Base-by-base conservation (phyloP, 1,140 invertebrate genomes). In the Stegodyphus mimosarum region DNA sequence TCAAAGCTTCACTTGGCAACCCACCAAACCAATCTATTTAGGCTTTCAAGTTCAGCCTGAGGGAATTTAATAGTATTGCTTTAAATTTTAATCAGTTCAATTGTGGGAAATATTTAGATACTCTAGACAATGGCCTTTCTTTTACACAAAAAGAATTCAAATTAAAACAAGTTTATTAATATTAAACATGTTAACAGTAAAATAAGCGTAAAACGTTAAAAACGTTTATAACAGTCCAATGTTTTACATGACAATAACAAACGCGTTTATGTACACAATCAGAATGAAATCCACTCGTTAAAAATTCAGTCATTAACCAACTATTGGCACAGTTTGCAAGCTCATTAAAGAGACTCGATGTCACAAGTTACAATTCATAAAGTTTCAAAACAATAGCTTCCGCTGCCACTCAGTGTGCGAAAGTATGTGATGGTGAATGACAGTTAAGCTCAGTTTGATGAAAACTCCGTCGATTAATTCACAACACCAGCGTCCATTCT, bases 241-340 rank as follows among this genome's bases (percentile, higher is more conserved):
- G 6, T n/a, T 49, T 77, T 77, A 15, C 63, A 55, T 18, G 48
- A 64, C 55, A 67, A 63, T 77, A 77, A 7, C 18, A 48, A 15
- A 15, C n/a, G 66, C 18, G 6, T 63, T 75, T 77, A 77, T 66
- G 49, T 66, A 77, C 63, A 66, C 66, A 18, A 17, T 51, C 33
- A n/a, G 49, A 67, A 67, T 18, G 15, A 76, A 48, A 63, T 77
- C 33, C 33, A 33, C 33, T 33, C 33, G 3, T 33, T 33, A 33
- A 33, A 33, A 33, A 33, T 33, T 33, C 33, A 33, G 33, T 33
- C 3, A 33, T 33, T 33, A 33, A 33, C 75, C 63, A 51, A 67
- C 60, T n/a, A 50, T 63, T 77, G 75, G 75, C 75, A 77, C 75
- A 67, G n/a, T 77, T 67, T 9, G 49, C 63, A 77, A 77, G 63